Percentiles rank a stretch among this genome's conserved stretches.
phyloP scores from a whole-genome alignment of 2,113 vertebrate genomes.

The Oenanthe oenanthe region DNA sequence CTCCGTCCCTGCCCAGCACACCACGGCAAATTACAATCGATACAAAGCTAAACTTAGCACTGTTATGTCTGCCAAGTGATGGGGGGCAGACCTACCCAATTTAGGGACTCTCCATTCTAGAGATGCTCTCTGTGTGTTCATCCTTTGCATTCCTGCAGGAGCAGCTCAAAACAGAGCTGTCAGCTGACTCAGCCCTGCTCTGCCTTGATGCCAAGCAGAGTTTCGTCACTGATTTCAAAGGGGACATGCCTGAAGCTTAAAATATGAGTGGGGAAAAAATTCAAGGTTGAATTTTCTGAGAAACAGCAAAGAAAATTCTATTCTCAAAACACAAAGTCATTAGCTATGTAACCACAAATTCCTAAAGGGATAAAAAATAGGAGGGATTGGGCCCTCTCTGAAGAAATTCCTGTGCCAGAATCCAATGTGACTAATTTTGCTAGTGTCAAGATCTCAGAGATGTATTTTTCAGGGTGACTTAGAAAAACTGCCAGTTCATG shows the following conservation, averaged over 20 bases:
- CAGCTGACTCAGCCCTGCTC: neutral
- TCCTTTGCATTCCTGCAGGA: slow-evolving; percentile 4
- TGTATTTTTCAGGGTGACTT: neutral
- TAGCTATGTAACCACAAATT: neutral
- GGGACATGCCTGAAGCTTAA: neutral
- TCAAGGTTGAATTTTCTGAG: neutral
- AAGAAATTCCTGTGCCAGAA: neutral
- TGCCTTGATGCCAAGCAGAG: neutral
- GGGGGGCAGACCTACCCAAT: slow-evolving; percentile 12
- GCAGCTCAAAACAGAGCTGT: neutral
- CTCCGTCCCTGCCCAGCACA: slow-evolving; percentile 21
- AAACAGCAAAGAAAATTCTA: neutral
- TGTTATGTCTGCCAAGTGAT: slow-evolving; percentile 21
- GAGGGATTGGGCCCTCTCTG: neutral
- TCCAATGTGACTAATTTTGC: neutral
- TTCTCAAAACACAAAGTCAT: neutral
- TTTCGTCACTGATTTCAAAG: slow-evolving; percentile 13
- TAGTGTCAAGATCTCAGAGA: neutral
- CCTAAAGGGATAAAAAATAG: neutral
- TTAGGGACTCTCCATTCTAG: neutral
- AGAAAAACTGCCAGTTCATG: neutral
- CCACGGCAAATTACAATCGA: slow-evolving; percentile 41
- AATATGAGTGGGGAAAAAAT: neutral
- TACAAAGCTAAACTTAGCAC: slow-evolving; percentile 66
- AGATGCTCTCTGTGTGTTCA: neutral